Evolutionary conservation across 2,888 invertebrate genomes (phyloP).

Genomic region (Dorcus parallelipipedus): DNA sequence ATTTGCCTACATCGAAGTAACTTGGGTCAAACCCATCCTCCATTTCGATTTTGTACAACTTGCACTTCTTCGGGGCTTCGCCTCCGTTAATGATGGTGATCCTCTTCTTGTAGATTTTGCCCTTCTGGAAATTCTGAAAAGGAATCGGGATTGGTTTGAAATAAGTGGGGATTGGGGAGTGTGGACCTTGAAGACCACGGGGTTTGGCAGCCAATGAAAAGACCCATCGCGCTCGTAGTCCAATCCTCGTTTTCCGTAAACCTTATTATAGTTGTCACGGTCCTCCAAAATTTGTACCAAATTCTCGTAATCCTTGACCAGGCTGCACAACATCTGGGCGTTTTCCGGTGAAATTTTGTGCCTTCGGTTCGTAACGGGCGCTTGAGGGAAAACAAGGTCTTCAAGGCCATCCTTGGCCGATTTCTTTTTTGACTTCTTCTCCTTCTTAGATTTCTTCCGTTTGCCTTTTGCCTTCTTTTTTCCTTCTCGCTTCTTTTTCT

Average conservation of each 20-base stretch:
- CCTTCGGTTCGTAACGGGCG: slow-evolving; percentile 19
- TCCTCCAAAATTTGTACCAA: slow-evolving; percentile 7
- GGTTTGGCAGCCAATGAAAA: slow-evolving; percentile 10
- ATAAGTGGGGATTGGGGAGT: background rate
- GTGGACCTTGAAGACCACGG: slow-evolving; percentile 10
- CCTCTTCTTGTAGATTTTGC: slow-evolving; percentile 15
- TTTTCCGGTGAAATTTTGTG: slow-evolving; percentile 9
- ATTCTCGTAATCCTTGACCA: slow-evolving; percentile 9
- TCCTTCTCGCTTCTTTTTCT: slow-evolving; percentile 9
- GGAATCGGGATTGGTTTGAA: background rate
- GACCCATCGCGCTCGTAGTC: slow-evolving; percentile 11
- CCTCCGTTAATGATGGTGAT: slow-evolving; percentile 19
- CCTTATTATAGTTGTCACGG: slow-evolving; percentile 1
- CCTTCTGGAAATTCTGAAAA: slow-evolving; percentile 21
- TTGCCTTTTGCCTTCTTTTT: background rate
- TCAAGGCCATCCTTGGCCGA: background rate
- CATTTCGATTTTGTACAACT: slow-evolving; percentile 8
- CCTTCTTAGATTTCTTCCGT: background rate
- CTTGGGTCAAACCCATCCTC: slow-evolving; percentile 12
- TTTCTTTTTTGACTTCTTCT: background rate
- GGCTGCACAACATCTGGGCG: slow-evolving; percentile 4
- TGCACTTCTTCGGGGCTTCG: slow-evolving; percentile 14
- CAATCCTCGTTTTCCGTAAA: slow-evolving; percentile 1
- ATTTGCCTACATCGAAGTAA: background rate
- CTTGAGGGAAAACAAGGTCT: slow-evolving; percentile 16